Evolutionary conservation across 2,113 vertebrate genomes (phyloP).

Genomic region (Columbina picui): DNA sequence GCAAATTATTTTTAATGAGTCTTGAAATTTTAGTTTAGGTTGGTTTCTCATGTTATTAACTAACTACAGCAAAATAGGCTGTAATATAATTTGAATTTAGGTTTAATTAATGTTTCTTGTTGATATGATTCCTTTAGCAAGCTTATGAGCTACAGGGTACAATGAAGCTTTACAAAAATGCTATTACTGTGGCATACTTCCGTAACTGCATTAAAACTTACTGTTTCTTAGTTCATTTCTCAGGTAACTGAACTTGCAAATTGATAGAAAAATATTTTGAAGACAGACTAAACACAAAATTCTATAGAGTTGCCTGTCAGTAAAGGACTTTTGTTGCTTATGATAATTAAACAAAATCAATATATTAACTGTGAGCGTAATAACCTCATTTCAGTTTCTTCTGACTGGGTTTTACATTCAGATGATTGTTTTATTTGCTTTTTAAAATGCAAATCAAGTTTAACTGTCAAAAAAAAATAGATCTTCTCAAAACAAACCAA

Average conservation of each 20-base stretch:
- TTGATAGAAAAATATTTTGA: not conserved
- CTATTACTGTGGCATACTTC: not conserved
- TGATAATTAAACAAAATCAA: not conserved
- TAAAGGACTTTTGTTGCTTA: not conserved
- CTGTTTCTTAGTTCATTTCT: not conserved
- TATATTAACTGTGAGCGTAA: not conserved
- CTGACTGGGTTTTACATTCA: not conserved
- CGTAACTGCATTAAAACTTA: not conserved
- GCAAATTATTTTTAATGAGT: not conserved
- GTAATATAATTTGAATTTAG: not conserved
- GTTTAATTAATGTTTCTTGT: not conserved
- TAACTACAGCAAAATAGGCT: not conserved
- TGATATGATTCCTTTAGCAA: not conserved
- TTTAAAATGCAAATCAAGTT: not conserved
- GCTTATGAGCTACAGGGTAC: not conserved
- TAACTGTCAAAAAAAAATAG: not conserved
- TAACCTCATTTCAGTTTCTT: not conserved
- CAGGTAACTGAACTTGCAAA: not conserved
- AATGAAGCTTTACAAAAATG: not conserved
- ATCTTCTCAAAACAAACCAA: not conserved
- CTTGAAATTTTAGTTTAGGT: not conserved
- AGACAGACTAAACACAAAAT: not conserved
- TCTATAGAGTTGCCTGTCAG: not conserved
- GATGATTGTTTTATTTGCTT: not conserved
- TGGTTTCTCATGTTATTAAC: not conserved